phyloP scores from a whole-genome alignment of 2,113 vertebrate genomes.

The Petroica traversi region DNA sequence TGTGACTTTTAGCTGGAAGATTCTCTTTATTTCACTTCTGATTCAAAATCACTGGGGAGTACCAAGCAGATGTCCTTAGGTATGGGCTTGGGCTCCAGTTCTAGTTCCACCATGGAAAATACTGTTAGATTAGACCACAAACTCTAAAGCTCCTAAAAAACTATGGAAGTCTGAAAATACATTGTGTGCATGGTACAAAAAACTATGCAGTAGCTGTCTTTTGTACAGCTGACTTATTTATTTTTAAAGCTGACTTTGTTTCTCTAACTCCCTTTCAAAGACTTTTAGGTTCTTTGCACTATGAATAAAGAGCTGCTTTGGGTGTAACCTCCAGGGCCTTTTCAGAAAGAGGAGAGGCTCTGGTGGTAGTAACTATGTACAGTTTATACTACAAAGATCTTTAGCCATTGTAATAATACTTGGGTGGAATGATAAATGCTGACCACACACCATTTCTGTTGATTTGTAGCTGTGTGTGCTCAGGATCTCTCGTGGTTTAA shows the following conservation, averaged over 20 bases:
- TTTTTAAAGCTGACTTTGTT: constrained; percentile 6
- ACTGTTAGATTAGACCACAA: not conserved
- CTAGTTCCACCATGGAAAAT: not conserved
- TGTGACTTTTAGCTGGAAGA: not conserved
- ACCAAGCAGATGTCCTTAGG: not conserved
- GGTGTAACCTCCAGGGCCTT: not conserved
- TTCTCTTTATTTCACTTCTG: not conserved
- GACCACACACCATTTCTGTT: not conserved
- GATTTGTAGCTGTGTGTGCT: not conserved
- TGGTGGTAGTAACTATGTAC: not conserved
- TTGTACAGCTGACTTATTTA: not conserved
- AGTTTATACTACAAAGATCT: not conserved
- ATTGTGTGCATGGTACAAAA: not conserved
- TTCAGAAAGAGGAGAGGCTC: not conserved
- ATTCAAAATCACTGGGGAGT: not conserved
- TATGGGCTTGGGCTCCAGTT: not conserved
- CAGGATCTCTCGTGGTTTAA: not conserved
- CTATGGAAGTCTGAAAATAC: not conserved
- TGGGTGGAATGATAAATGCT: not conserved
- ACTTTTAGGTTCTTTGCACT: not conserved
- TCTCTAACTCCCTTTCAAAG: not conserved
- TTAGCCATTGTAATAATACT: not conserved
- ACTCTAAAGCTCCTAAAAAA: not conserved
- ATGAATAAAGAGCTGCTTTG: not conserved
- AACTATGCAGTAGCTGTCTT: not conserved